A percentile compares a stretch with the other conserved stretches of the same genome.
These are phyloP conservation scores for Drosophila nannoptera DNA, from an alignment of 1,140 invertebrate species.

Conservation along the genomic window DNA sequence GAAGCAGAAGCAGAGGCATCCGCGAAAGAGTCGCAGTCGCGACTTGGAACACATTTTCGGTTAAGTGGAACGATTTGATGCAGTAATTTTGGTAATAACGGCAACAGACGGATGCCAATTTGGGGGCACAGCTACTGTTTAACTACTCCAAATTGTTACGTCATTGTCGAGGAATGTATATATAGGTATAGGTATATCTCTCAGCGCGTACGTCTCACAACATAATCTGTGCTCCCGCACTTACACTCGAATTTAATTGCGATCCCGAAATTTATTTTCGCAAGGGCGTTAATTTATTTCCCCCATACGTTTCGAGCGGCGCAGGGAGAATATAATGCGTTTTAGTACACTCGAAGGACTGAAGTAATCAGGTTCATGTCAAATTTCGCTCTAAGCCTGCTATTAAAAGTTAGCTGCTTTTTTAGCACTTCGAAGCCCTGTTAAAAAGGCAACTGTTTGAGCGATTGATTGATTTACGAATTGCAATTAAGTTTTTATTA, in stretches of 20 bases:
- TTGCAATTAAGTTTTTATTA: too few relatives aligned
- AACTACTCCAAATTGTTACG: slow-evolving; percentile 65
- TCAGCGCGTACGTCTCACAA: neutral
- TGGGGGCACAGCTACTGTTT: slow-evolving; percentile 65
- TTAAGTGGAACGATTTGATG: slow-evolving; percentile 72
- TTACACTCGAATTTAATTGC: slow-evolving; percentile 10
- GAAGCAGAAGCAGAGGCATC: slow-evolving; percentile 27
- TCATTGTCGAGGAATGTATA: slow-evolving; percentile 60
- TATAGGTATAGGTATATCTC: neutral
- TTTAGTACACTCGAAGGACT: too few relatives aligned
- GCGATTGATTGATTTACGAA: too few relatives aligned
- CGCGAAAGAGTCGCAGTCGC: slow-evolving; percentile 23
- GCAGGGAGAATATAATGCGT: too few relatives aligned
- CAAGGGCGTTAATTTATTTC: neutral
- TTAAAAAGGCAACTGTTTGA: too few relatives aligned
- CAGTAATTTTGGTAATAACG: slow-evolving; percentile 72
- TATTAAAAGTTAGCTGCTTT: too few relatives aligned
- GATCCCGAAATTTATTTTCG: neutral
- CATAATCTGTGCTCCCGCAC: slow-evolving; percentile 26
- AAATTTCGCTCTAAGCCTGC: too few relatives aligned
- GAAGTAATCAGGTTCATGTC: too few relatives aligned
- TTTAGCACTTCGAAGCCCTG: too few relatives aligned
- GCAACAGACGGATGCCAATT: slow-evolving; percentile 64
- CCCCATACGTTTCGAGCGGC: too few relatives aligned
- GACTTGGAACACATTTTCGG: slow-evolving; percentile 53